Base-by-base conservation (phyloP, 2,888 invertebrate species). In the Cephalotes varians region DNA sequence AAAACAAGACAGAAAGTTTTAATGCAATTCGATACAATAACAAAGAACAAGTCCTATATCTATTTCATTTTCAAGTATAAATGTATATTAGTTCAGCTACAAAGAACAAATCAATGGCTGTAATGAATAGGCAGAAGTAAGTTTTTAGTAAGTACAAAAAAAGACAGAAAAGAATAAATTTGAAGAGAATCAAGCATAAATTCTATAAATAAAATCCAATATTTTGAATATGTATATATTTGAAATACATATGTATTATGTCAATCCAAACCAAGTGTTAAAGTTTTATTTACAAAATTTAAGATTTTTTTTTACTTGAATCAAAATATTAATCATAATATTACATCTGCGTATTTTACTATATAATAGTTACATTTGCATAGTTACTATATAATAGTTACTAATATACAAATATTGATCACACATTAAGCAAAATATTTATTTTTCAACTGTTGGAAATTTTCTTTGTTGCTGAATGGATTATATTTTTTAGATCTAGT, bases 121-220 rank as follows among this genome's bases (percentile, higher is more conserved):
- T 0, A 47, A 47, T 47, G 5, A 47, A 18, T 47, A 47, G 15
- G 18, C 15, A 47, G 44, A 18, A 47, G 44, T 1, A 18, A 47
- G 44, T 1, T 15, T 47, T 47, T 15, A 18, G 15, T 47, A 47
- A 34, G 5, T 34, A 47, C 5, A 34, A 64, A 44, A 34, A 76
- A 31, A 34, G n/a, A 73, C 2, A 31, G 18, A 47, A n/a, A 51
- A 54, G n/a, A 28, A 40, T 69, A 72, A 67, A 77, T 21, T 74
- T 58, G 5, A 81, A 84, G 86, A 85, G 83, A 85, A 87, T 84
- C 88, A 87, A 90, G 88, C 90, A 87, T 85, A 86, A 83, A 87
- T 76, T 76, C n/a, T 60, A 31, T 34, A 83, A 83, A 88, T 82
- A 87, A 87, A 67, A 87, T 85, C 56, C 69, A 84, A 84, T 84